A percentile compares a stretch with the other conserved stretches of the same genome.
Conservation (phyloP, 1,140 invertebrate genomes). For the Drosophila ercepeae region DNA sequence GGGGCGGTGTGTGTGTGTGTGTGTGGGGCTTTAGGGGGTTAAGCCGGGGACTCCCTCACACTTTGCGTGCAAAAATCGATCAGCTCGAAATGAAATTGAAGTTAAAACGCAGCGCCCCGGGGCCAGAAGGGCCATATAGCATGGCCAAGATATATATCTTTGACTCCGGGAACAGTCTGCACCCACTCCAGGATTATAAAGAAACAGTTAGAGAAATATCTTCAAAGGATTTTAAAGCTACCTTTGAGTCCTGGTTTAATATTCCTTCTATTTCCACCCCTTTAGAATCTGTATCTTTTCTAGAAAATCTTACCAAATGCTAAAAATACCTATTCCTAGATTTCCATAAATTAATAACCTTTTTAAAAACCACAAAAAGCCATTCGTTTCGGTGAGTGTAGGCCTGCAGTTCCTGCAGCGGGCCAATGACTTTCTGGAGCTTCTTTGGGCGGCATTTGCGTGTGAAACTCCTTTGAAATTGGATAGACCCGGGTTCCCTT, state of each 20-base stretch:
- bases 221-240: too few species aligned
- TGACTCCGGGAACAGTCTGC: conserved; percentile 2
- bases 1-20: not conserved
- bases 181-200: not conserved
- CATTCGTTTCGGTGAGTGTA: conserved; percentile 11
- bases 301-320: not conserved
- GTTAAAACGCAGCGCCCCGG: conserved; percentile 66
- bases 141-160: conserved; percentile 42
- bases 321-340: not conserved
- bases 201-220: not conserved
- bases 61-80: conserved; percentile 82
- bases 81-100: conserved; percentile 80
- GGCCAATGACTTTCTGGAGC: conserved; percentile 40
- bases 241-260: too few species aligned
- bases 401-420: conserved; percentile 18
- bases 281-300: too few species aligned
- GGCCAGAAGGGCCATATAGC: conserved; percentile 56
- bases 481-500: conserved; percentile 35
- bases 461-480: conserved; percentile 77
- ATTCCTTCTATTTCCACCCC: too few species aligned
- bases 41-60: conserved; percentile 66
- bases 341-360: not conserved
- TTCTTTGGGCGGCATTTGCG: conserved; percentile 64
- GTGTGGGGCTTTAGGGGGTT: not conserved
- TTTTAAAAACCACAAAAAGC: not conserved